Evolutionary conservation across 2,888 invertebrate species (phyloP).

Genomic region (Cheilosia scutellata): DNA sequence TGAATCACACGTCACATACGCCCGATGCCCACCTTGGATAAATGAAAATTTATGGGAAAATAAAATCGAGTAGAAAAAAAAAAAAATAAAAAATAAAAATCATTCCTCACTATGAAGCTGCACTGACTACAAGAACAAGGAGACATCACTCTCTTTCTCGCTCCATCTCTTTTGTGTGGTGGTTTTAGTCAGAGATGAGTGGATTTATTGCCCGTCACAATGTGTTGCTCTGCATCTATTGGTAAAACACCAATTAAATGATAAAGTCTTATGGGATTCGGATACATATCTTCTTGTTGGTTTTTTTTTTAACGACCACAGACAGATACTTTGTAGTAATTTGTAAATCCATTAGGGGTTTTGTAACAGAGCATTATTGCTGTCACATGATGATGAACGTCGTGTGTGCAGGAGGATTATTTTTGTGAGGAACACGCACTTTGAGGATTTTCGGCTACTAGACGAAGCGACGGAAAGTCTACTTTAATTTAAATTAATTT

Average conservation of each 20-base stretch:
- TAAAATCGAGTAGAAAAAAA: constrained; percentile 24
- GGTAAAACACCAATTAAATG: constrained; percentile 61
- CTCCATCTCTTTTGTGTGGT: not conserved
- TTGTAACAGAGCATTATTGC: constrained; percentile 48
- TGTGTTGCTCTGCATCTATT: constrained; percentile 46
- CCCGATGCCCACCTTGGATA: constrained; percentile 28
- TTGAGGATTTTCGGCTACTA: not conserved
- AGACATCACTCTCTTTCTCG: not conserved
- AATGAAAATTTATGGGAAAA: constrained; percentile 64
- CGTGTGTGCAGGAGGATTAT: constrained; percentile 12
- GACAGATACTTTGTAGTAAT: constrained; percentile 70
- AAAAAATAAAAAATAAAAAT: constrained; percentile 8
- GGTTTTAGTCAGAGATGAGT: constrained; percentile 53
- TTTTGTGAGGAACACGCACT: not conserved
- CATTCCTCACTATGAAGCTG: not conserved
- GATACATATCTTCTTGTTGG: constrained; percentile 22
- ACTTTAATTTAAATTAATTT: not conserved
- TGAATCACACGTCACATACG: constrained; percentile 46
- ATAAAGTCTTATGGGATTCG: constrained; percentile 63
- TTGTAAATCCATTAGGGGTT: constrained; percentile 71
- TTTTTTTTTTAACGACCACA: constrained; percentile 38
- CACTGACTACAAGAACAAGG: not conserved
- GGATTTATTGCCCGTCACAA: constrained; percentile 70
- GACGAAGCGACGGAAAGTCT: not conserved
- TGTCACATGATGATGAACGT: constrained; percentile 61